Conservation (phyloP, 2,888 invertebrate genomes). For the Palloptera scutellata region DNA sequence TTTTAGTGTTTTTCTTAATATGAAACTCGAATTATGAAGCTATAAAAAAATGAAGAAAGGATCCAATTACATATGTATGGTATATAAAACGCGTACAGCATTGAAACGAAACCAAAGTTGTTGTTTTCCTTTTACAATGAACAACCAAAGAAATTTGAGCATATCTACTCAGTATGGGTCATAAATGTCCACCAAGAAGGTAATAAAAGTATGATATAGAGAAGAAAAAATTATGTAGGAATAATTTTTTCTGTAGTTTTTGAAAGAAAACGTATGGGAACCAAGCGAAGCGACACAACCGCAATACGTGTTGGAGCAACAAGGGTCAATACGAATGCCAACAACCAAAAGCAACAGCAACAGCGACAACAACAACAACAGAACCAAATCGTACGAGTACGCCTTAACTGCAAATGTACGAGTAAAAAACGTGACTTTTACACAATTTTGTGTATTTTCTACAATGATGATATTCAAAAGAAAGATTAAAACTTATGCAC, state of each 20-base stretch:
- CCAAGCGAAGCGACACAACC: constrained; percentile 31
- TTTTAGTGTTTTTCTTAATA: constrained; percentile 4
- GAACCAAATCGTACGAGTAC: neutral
- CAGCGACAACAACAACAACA: constrained; percentile 15
- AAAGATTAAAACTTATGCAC: constrained; percentile 17
- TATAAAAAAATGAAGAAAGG: neutral
- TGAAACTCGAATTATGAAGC: constrained; percentile 13
- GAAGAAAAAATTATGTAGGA: neutral
- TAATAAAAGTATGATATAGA: constrained; percentile 3
- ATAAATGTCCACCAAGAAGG: constrained; percentile 19
- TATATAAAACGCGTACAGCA: neutral
- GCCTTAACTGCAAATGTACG: neutral
- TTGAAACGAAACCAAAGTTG: neutral
- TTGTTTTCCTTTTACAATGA: neutral
- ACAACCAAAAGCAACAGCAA: constrained; percentile 18
- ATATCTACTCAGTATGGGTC: constrained; percentile 12
- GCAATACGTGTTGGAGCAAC: constrained; percentile 35
- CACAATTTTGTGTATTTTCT: constrained; percentile 20
- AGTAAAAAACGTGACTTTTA: constrained; percentile 28
- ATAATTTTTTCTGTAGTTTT: neutral
- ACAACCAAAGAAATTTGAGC: neutral
- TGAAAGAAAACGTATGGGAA: constrained; percentile 11
- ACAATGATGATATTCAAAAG: constrained; percentile 18
- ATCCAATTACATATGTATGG: constrained; percentile 8
- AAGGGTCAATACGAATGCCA: constrained; percentile 31